Conservation (phyloP, 2,113 vertebrate genomes). For the Cyanoliseus patagonus region DNA sequence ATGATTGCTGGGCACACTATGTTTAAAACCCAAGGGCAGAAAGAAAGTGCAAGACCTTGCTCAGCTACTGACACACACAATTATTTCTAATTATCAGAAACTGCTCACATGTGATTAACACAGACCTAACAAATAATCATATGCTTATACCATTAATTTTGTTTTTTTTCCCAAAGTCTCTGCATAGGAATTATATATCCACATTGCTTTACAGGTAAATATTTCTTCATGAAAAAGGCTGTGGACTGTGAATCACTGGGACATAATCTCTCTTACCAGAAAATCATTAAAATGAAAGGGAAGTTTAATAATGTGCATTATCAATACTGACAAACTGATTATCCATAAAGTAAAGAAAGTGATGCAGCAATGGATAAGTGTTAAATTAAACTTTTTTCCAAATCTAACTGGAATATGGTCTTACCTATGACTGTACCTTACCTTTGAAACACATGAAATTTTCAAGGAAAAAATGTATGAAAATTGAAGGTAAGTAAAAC, state of each 20-base stretch:
- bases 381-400: background rate
- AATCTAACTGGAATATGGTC: background rate
- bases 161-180: background rate
- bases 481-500: background rate
- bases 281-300: background rate
- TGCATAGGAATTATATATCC: background rate
- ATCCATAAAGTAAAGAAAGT: background rate
- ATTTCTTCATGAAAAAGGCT: background rate
- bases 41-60: conserved; percentile 11
- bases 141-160: conserved; percentile 21
- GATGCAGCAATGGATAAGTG: background rate
- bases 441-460: background rate
- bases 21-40: background rate
- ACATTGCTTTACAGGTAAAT: background rate
- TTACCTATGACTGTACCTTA: background rate
- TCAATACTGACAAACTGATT: background rate
- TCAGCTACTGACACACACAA: conserved; percentile 13
- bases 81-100: conserved; percentile 59
- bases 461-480: background rate
- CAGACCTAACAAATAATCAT: background rate
- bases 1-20: background rate
- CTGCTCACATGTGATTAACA: conserved; percentile 9
- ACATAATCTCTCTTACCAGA: background rate
- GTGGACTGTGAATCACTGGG: background rate
- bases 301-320: background rate